A percentile compares a stretch with the other conserved stretches of the same genome.
phyloP scores from a whole-genome alignment of 1,140 invertebrate species.

The Ptiloglossa arizonensis region DNA sequence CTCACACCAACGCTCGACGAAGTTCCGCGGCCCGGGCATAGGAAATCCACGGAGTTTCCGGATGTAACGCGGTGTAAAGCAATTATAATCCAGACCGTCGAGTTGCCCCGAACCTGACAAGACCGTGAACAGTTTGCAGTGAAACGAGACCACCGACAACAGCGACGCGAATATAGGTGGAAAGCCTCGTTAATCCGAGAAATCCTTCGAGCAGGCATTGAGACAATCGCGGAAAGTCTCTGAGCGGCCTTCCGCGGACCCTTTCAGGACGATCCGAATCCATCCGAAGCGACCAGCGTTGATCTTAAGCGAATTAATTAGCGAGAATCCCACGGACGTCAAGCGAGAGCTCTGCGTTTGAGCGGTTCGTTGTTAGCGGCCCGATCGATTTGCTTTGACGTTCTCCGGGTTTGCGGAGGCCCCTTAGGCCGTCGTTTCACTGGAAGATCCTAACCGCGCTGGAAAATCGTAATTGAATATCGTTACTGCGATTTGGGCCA shows the following conservation, averaged over 20 bases:
- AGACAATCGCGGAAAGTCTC: slow-evolving; percentile 11
- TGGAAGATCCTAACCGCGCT: neutral
- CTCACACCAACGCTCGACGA: neutral
- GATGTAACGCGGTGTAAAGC: slow-evolving; percentile 25
- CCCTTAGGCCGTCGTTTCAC: neutral
- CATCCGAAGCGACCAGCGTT: neutral
- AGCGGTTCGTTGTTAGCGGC: neutral
- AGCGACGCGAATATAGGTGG: neutral
- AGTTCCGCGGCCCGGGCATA: neutral
- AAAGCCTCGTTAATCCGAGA: neutral
- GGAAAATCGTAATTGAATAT: slow-evolving; percentile 1
- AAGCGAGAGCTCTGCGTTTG: neutral
- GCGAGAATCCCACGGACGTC: neutral
- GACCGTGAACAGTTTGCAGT: slow-evolving; percentile 11
- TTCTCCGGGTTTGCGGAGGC: neutral
- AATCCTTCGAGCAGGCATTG: neutral
- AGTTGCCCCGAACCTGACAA: neutral
- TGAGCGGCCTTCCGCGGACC: neutral
- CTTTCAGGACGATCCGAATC: neutral
- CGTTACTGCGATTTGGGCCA: neutral
- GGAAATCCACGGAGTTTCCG: slow-evolving; percentile 12
- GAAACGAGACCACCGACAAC: neutral
- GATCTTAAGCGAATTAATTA: slow-evolving; percentile 17
- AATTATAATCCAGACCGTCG: slow-evolving; percentile 24
- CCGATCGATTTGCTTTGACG: neutral